Evolutionary conservation across 2,113 vertebrate species (phyloP), one percentile per base, ranked within the genome.

Genomic region (Ramphastos sulfuratus): DNA sequence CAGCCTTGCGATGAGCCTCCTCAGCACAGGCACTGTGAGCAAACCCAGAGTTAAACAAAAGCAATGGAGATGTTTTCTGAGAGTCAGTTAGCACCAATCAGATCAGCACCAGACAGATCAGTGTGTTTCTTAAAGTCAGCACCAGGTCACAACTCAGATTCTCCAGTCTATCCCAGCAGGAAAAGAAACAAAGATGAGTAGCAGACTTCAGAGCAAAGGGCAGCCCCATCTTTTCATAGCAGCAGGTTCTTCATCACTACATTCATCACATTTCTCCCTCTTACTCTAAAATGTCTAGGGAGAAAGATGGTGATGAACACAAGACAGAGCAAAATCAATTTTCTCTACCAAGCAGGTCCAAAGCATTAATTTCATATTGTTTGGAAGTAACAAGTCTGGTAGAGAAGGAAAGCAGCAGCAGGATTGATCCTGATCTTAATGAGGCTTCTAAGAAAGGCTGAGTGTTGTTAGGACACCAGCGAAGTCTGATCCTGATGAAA

Each of bases 251-350:
- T 94, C 61, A 92, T 56, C 1, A 0, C 79, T 74, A 85, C 54
- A 50, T 83, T 91, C 76, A 84, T 88, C 61, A 27, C 58, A 23
- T 44, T 81, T 84, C 72, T 78, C 81, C 86, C 23, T 70, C 70
- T 81, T 70, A 64, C 61, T 83, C 50, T 6, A 42, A 72, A 90
- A 50, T 3, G 8, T 2, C 35, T 28, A 19, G 20, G 18, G 48
- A 92, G 72, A 92, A 93, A 75, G 14, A 75, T 0, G 4, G 50
- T 77, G 21, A 85, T 86, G 83, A 94, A 77, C 48, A 65, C 2
- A 37, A 37, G 31, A 25, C 81, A 88, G 85, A 88, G 80, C 77
- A 94, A 93, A 91, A 81, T 73, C 42, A 85, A 74, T 60, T 89
- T 95, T 82, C 31, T 90, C 82, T 65, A 81, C 27, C 64, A 69